Base-by-base conservation (phyloP, 1,140 invertebrate species). In the Apis cerana region DNA sequence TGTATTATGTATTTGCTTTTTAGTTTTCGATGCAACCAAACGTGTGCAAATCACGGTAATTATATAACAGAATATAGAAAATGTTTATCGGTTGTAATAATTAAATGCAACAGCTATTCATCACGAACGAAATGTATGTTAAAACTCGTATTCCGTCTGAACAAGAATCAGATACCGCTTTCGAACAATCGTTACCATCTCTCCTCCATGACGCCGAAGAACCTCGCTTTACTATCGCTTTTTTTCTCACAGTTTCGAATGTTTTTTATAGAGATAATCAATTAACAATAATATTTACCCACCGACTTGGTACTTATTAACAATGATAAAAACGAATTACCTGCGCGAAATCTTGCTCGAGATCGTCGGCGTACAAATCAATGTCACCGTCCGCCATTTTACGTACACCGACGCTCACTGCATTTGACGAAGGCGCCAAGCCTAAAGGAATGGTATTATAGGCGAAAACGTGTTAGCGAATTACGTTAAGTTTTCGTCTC, bases 361-460 rank as follows among this genome's bases (percentile, higher is more conserved):
- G 97, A 96, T 99, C 98, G 94, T 99, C 98, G 88, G 97, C 97
- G 95, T 99, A 99, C 90, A 99, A 96, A 97, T 99, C 98, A 94
- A 99, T 98, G 95, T 99, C 98, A 95, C 97, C 97, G 94, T 98
- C 98, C 95, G 97, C 97, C 97, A 98, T 98, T 96, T 97, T 97
- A 93, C 89, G 87, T 78, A 91, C 90, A 93, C 90, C 90, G 92
- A 94, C 93, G 92, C 92, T 92, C 56, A 86, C 87, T 88, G 72
- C 80, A 83, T 83, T 75, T 65, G 56, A 86, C 58, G 75, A 85
- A 81, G 81, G 83, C 86, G 85, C 86, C 85, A 88, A 84, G 78
- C 74, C 78, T 80, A 62, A 69, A 75, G 79, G 54, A 50, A 62
- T 21, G 33, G 33, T 61, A 59, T 62, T 84, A 67, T 69, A 61